Conservation (phyloP, 2,888 invertebrate genomes). For the Sialis fuliginosa region DNA sequence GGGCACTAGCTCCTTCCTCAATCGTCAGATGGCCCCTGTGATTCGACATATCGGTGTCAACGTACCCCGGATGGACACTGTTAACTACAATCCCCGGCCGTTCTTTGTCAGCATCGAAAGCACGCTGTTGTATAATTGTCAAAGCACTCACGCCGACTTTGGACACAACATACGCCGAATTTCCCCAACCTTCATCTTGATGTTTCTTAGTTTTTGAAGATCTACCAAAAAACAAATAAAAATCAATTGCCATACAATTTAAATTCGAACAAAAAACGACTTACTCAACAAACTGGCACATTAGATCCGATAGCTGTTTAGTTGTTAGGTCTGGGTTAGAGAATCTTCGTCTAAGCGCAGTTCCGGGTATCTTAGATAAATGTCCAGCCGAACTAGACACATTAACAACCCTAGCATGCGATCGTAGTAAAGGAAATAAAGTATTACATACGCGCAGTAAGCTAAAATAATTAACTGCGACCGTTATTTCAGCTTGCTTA, state of each 20-base stretch:
- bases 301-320: conserved; percentile 36
- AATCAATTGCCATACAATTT: too few species aligned
- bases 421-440: conserved; percentile 50
- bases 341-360: conserved; percentile 34
- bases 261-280: too few species aligned
- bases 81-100: conserved; percentile 47
- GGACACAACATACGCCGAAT: conserved; percentile 47
- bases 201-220: conserved; percentile 7
- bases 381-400: conserved; percentile 54
- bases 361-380: conserved; percentile 38
- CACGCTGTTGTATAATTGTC: conserved; percentile 44
- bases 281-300: conserved; percentile 41
- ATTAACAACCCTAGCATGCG: conserved; percentile 57
- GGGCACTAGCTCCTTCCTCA: conserved; percentile 39
- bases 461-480: conserved; percentile 50
- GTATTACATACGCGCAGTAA: conserved; percentile 43
- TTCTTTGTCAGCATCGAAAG: conserved; percentile 28
- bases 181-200: conserved; percentile 37
- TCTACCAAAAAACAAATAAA: neutral
- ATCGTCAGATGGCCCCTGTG: conserved; percentile 40
- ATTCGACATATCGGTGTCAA: conserved; percentile 60
- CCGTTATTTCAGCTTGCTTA: conserved; percentile 51
- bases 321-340: conserved; percentile 35
- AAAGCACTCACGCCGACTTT: conserved; percentile 58
- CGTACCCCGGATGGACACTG: conserved; percentile 58